Evolutionary conservation across 2,797 vertebrate genomes (phyloP).

Genomic region (Acestrorhynchus altus): DNA sequence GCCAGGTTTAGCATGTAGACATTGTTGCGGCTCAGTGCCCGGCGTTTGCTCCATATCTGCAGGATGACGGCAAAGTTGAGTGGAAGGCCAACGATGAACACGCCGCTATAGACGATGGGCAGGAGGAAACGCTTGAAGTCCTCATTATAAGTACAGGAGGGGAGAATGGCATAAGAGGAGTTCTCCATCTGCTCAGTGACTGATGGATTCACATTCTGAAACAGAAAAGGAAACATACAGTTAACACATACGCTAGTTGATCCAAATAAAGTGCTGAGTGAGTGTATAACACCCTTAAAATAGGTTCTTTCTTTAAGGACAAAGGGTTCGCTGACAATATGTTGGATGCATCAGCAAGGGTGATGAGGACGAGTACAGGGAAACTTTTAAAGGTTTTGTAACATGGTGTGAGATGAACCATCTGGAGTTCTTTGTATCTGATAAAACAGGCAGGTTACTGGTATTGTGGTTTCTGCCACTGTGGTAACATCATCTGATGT

Average conservation of each 20-base stretch:
- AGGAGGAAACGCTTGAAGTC: slow-evolving; percentile 93
- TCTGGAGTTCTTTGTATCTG: no score
- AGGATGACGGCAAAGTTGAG: slow-evolving; percentile 87
- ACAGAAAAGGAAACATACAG: slow-evolving; percentile 6
- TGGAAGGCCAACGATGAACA: slow-evolving; percentile 86
- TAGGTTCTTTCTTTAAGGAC: no score
- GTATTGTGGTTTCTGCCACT: no score
- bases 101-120: slow-evolving; percentile 85
- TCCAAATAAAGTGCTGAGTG: no score
- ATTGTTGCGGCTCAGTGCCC: slow-evolving; percentile 81
- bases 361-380: no score
- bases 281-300: no score
- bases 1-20: slow-evolving; percentile 96
- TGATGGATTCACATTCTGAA: slow-evolving; percentile 65
- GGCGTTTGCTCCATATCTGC: slow-evolving; percentile 84
- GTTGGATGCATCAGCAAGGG: no score
- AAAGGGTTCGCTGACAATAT: no score
- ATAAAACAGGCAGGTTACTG: no score
- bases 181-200: slow-evolving; percentile 58
- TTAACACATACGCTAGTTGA: neutral
- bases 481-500: no score
- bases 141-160: slow-evolving; percentile 88
- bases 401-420: no score
- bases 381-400: no score
- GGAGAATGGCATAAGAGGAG: slow-evolving; percentile 52